Conservation (phyloP, 2,113 vertebrate genomes). For the Rousettus leschenaultii region DNA sequence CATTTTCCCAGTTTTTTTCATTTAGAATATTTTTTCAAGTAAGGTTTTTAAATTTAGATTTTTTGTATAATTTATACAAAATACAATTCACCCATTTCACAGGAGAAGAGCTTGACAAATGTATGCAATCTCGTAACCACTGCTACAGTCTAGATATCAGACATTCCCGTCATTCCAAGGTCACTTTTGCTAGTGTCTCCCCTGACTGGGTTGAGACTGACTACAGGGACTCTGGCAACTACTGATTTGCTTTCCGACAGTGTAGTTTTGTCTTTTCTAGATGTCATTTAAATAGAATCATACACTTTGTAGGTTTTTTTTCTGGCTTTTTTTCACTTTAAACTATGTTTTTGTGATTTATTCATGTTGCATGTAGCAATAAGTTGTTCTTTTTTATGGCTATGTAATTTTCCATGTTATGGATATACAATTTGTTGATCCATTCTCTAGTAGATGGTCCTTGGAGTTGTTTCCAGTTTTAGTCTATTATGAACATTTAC, state of each 20-base stretch:
- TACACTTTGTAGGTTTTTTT: background rate
- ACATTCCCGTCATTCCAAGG: background rate
- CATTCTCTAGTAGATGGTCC: background rate
- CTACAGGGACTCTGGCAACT: background rate
- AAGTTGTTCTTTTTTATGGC: background rate
- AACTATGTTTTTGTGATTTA: conserved; percentile 6
- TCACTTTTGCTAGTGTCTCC: background rate
- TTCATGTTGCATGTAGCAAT: background rate
- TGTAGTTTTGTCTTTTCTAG: background rate
- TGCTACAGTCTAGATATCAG: background rate
- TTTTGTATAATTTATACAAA: background rate
- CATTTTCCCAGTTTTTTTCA: background rate
- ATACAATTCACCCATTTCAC: background rate
- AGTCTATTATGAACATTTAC: background rate
- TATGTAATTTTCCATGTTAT: background rate
- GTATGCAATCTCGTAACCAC: background rate
- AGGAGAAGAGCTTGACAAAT: background rate
- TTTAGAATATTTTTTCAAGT: background rate
- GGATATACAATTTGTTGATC: background rate
- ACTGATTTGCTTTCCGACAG: background rate
- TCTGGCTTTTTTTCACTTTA: background rate
- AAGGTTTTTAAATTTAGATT: background rate
- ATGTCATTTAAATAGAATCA: background rate
- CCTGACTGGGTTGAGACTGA: no score
- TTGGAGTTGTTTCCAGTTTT: background rate